Percentiles rank a stretch among this genome's conserved stretches.
Conservation (phyloP, 2,888 invertebrate genomes). For the Punctoribates punctum region DNA sequence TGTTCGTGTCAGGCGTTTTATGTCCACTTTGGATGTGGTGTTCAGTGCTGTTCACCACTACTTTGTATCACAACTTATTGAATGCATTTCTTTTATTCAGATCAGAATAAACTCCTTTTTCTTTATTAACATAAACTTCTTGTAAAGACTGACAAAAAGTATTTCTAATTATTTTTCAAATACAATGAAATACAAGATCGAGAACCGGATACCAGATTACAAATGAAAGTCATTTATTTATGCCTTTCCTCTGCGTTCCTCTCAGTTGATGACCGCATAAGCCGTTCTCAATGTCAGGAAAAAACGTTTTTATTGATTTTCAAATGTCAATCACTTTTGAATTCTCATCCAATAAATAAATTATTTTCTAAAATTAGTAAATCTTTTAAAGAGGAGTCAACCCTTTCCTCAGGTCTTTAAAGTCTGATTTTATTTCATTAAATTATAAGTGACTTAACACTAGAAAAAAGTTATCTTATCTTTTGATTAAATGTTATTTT, state of each 20-base stretch:
- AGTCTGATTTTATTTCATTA: background rate
- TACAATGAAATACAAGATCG: background rate
- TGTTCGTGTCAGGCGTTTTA: conserved; percentile 37
- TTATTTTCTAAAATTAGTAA: background rate
- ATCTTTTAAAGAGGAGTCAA: background rate
- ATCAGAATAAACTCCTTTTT: background rate
- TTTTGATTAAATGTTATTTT: conserved; percentile 10
- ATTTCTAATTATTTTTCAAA: too few relatives aligned
- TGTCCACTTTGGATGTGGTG: background rate
- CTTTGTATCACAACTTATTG: too few relatives aligned
- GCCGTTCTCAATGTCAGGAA: background rate
- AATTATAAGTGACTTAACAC: background rate
- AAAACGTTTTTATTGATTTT: background rate
- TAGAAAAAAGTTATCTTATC: conserved; percentile 1
- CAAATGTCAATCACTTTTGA: background rate
- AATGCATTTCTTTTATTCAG: too few relatives aligned
- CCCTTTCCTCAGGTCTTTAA: background rate
- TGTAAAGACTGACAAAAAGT: too few relatives aligned
- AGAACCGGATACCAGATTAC: conserved; percentile 12
- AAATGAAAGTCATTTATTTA: background rate
- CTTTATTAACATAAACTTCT: too few relatives aligned
- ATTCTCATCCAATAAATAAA: conserved; percentile 6
- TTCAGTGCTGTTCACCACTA: too few relatives aligned
- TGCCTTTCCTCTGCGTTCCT: background rate
- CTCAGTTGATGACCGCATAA: conserved; percentile 17